A percentile compares a stretch with the other conserved stretches of the same genome.
Evolutionary conservation across 1,140 invertebrate species (phyloP).

Genomic region (Lasioglossum baleicum): DNA sequence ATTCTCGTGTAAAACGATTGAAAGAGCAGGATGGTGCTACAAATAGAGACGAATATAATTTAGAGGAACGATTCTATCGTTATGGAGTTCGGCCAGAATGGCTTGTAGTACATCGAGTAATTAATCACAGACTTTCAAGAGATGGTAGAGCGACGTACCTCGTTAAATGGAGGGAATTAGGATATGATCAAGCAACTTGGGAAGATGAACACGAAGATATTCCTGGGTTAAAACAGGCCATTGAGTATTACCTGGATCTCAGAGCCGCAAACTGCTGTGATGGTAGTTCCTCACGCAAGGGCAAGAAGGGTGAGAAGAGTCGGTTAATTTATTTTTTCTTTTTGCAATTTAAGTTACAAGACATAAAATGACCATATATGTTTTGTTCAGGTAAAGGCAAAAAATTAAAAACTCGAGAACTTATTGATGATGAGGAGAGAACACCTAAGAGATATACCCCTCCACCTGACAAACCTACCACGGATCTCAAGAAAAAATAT

Average conservation of each 20-base stretch:
- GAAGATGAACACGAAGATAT: constrained; percentile 96
- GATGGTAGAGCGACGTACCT: constrained; percentile 95
- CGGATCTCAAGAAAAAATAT: constrained; percentile 96
- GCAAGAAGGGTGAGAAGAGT: constrained; percentile 86
- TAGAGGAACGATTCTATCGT: constrained; percentile 91
- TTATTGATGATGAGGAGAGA: constrained; percentile 77
- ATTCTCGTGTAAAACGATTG: constrained; percentile 85
- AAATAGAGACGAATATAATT: constrained; percentile 81
- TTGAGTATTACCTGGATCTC: constrained; percentile 96
- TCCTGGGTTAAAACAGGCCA: constrained; percentile 90
- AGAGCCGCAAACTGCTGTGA: constrained; percentile 86
- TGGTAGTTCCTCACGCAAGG: constrained; percentile 81
- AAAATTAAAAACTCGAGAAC: constrained; percentile 76
- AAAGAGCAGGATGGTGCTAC: constrained; percentile 79
- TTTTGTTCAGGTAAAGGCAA: constrained; percentile 74
- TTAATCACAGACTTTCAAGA: constrained; percentile 91
- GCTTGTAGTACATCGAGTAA: constrained; percentile 96
- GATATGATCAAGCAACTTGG: constrained; percentile 98
- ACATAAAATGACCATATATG: too few relatives aligned
- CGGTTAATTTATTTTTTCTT: constrained; percentile 35
- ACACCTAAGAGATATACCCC: constrained; percentile 87
- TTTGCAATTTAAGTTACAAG: too few relatives aligned
- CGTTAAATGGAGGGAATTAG: constrained; percentile 99
- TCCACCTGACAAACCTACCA: constrained; percentile 93
- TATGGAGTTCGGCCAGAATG: constrained; percentile 99